Evolutionary conservation across 2,888 invertebrate genomes (phyloP), one percentile per base, ranked within the genome.

Genomic region (Eupeodes latifasciatus): DNA sequence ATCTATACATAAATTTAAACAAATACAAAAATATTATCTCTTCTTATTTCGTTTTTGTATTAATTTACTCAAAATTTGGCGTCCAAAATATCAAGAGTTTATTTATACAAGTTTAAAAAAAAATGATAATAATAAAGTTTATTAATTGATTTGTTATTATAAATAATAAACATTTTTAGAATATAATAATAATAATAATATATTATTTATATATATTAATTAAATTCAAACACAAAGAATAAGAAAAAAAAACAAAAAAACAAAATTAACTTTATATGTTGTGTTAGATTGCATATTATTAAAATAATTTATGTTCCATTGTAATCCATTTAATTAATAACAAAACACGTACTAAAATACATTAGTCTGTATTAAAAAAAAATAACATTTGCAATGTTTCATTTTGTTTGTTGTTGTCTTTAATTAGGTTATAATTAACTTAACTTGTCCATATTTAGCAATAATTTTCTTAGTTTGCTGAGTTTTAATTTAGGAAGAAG

Each of bases 291-390:
- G 67, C 80, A 80, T 87, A 87, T 55, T 87, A 87, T 87, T 75
- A 55, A 76, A 59, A 79, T 87, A 83, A 87, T 87, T 87, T 87
- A 87, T 87, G 83, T 83, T 81, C 83, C 80, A 87, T 87, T 87
- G 83, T 87, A 86, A 87, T 83, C 80, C 87, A 87, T 87, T 83
- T 19, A 57, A 80, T 77, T 66, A 77, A 77, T 51, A 72, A 57
- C 76, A 80, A 61, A 67, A 53, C 44, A 75, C 57, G 10, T 72
- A 80, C 83, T 83, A 74, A 83, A 87, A 83, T 87, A 87, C 80
- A 83, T 83, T 87, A 87, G 83, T 83, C 83, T 83, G 83, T 87
- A 83, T 83, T 72, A 72, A 83, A 83, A 27, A 19, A 27, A 71
- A 16, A 12, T 55, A 36, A 40, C 40, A 40, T 40, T 40, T 55